phyloP scores from a whole-genome alignment of 2,888 invertebrate species.

The Heliconius erato region DNA sequence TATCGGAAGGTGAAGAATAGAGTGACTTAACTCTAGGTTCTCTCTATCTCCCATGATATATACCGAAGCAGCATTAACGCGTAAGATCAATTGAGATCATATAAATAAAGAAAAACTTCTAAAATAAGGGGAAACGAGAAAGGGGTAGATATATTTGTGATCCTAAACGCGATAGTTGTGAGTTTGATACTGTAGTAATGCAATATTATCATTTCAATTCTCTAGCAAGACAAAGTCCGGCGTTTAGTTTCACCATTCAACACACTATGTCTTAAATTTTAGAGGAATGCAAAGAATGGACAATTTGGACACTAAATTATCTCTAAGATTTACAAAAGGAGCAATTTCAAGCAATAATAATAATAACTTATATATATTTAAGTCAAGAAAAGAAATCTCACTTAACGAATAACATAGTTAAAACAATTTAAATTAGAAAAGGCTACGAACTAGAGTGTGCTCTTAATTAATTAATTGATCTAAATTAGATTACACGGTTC shows the following conservation, averaged over 20 bases:
- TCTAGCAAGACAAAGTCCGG: not conserved
- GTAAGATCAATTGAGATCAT: too few species aligned
- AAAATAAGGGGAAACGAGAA: too few species aligned
- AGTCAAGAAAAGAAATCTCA: not conserved
- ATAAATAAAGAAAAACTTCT: too few species aligned
- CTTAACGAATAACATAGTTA: slow-evolving; percentile 18
- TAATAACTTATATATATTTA: not conserved
- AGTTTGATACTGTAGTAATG: too few species aligned
- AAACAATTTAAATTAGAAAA: slow-evolving; percentile 39
- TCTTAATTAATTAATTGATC: slow-evolving; percentile 55
- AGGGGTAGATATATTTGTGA: too few species aligned
- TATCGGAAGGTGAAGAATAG: not conserved
- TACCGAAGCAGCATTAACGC: too few species aligned
- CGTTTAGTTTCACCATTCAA: too few species aligned
- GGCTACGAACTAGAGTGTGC: slow-evolving; percentile 46
- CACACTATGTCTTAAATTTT: not conserved
- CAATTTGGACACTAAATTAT: not conserved
- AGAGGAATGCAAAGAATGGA: not conserved
- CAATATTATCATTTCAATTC: not conserved
- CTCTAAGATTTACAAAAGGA: not conserved
- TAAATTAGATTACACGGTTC: slow-evolving; percentile 55
- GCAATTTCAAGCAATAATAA: not conserved
- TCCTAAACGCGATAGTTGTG: too few species aligned
- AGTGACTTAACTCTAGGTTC: not conserved
- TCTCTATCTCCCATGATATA: not conserved